Evolutionary conservation across 2,888 invertebrate genomes (phyloP), one percentile per base, ranked within the genome.

Genomic region (Cephonodes hylas): DNA sequence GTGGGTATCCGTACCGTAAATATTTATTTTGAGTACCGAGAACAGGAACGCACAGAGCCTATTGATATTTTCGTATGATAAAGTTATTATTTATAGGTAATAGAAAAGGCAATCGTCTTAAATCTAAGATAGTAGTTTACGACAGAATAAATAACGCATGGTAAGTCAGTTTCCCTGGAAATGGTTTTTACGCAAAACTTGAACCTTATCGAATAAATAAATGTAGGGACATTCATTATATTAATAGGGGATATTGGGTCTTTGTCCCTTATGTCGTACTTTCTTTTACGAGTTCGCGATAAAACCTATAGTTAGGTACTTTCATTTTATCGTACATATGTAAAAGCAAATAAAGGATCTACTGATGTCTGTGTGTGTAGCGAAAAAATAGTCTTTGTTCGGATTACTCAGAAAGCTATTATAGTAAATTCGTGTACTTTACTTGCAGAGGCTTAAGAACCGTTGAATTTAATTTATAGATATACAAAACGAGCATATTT

Each of bases 281-380:
- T 75, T 76, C 70, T 76, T 80, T 80, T 80, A 80, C 69, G 80
- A 78, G 72, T 72, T 69, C 74, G 69, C 76, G 78, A 79, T 80
- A 80, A 79, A 79, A 75, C 63, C 72, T 68, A 74, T 27, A 13
- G 58, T 27, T 74, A 69, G 73, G 68, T 71, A 67, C 71, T 75
- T 74, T 72, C 69, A 66, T 69, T 75, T 73, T 75, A 74, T 75
- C 53, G 38, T 22, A 42, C 53, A 10, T 53, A 31, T 53, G 18
- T 53, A 60, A 25, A 60, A 27, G 38, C 22, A 46, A 59, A 38
- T 57, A 38, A 57, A 57, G 57, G 38, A n/a, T 38, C 27, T 34
- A 38, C n/a, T 57, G 5, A 38, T 46, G 4, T 7, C 48, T 18
- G 4, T 31, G 53, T 53, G 18, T 53, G 1, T 1, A 45, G 8